Base-by-base conservation (phyloP, 2,888 invertebrate species). In the Pseudolycoriella hygida region DNA sequence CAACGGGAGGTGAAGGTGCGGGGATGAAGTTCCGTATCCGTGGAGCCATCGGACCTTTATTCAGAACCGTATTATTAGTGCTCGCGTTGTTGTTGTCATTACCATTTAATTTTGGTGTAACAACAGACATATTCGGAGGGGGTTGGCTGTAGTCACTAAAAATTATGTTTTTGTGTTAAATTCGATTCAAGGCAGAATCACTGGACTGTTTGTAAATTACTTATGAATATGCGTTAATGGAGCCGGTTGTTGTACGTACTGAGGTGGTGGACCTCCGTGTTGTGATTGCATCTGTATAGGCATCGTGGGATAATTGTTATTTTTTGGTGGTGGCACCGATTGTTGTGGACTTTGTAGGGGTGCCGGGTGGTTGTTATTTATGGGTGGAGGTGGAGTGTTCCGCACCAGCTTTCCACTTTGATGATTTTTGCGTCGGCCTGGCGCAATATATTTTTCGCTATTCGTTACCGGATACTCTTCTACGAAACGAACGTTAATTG, bases 401-500 rank as follows among this genome's bases (percentile, higher is more conserved):
- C 82, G 74, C 53, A 80, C 73, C 46, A 81, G 57, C 60, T 80
- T 81, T 41, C 78, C 77, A 37, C 72, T 63, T 62, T 74, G 58
- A 3, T 59, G 61, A 51, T 72, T 73, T 69, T 85, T 84, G 8
- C 86, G 73, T 66, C 83, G 86, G 49, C 80, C 76, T 17, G 85
- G 84, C 49, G 83, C 81, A 50, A 84, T 75, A 63, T 83, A 83
- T 62, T 82, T 82, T 30, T 76, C 77, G 53, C 46, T 40, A 38
- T 42, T 47, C 17, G 37, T 4, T 14, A 34, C 25, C 8, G 25
- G 4, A 12, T 34, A 15, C 12, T 17, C 18, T 6, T 40, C 18
- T 18, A 5, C 8, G 12, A 40, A 40, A 40, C 5, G 17, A 40
- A 15, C 17, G 11, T 12, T n/a, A n/a, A n/a, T n/a, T n/a, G n/a